Conservation (phyloP, 2,113 vertebrate genomes). For the Hippopotamus amphibius region DNA sequence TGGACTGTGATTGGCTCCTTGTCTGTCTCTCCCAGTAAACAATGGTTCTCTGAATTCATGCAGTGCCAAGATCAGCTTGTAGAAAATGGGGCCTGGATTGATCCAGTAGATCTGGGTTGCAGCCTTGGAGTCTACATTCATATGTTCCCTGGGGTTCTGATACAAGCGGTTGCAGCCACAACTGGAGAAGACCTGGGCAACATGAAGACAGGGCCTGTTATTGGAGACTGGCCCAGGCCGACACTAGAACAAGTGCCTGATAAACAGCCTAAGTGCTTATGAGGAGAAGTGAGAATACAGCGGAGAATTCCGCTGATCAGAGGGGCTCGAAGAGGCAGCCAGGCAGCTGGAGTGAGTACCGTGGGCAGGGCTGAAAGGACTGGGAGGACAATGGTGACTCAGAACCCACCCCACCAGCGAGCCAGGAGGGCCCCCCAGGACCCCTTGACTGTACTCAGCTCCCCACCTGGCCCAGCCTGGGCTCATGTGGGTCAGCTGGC, state of each 20-base stretch:
- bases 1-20: background rate
- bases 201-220: background rate
- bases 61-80: background rate
- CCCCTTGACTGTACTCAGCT: background rate
- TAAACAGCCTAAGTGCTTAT: background rate
- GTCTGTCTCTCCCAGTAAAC: background rate
- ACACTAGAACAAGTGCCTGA: background rate
- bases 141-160: background rate
- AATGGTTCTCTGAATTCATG: background rate
- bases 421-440: background rate
- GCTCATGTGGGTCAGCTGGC: background rate
- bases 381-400: background rate
- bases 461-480: background rate
- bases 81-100: background rate
- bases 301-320: background rate
- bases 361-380: background rate
- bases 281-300: background rate
- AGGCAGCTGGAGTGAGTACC: background rate
- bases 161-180: background rate
- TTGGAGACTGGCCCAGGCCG: background rate
- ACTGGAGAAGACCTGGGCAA: background rate
- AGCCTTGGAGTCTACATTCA: background rate
- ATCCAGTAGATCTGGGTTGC: background rate
- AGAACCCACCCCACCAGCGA: background rate
- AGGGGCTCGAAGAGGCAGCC: background rate